A percentile compares a stretch with the other conserved stretches of the same genome.
These are phyloP conservation scores for Macrobrachium rosenbergii DNA, from an alignment of 1,140 invertebrate genomes.

Conservation along the genomic window DNA sequence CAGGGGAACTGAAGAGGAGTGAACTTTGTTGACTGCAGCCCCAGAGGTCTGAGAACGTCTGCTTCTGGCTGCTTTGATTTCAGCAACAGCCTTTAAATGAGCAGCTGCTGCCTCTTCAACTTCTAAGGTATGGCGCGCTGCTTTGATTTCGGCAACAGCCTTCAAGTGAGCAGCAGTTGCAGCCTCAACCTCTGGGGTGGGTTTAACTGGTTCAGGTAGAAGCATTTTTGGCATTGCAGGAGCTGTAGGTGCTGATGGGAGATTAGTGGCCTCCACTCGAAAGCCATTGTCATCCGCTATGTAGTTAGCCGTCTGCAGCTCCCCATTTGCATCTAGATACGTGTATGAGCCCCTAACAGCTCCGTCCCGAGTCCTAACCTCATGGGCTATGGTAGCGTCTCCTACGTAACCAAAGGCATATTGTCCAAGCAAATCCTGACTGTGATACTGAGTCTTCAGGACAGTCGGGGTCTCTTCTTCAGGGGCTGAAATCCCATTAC, in stretches of 20 bases:
- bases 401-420: slow-evolving; percentile 77
- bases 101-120: slow-evolving; percentile 67
- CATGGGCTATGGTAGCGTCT: slow-evolving; percentile 62
- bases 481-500: not conserved
- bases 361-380: slow-evolving; percentile 64
- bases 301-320: slow-evolving; percentile 65
- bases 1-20: not conserved
- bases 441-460: slow-evolving; percentile 65
- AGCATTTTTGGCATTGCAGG: not conserved
- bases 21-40: too few relatives aligned
- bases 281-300: slow-evolving; percentile 65
- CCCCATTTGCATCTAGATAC: slow-evolving; percentile 66
- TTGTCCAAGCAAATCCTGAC: slow-evolving; percentile 68
- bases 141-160: slow-evolving; percentile 66
- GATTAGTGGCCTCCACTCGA: slow-evolving; percentile 62
- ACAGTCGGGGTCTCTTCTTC: not conserved
- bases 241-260: slow-evolving; percentile 32
- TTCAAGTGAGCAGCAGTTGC: slow-evolving; percentile 68
- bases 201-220: slow-evolving; percentile 50
- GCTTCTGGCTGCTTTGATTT: slow-evolving; percentile 50
- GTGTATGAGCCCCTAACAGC: slow-evolving; percentile 63
- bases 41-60: not conserved
- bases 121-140: slow-evolving; percentile 66
- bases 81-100: slow-evolving; percentile 67
- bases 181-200: slow-evolving; percentile 67